These are phyloP conservation scores for Yponomeuta malinellus DNA, from an alignment of 2,888 invertebrate genomes.

Conservation along the genomic window DNA sequence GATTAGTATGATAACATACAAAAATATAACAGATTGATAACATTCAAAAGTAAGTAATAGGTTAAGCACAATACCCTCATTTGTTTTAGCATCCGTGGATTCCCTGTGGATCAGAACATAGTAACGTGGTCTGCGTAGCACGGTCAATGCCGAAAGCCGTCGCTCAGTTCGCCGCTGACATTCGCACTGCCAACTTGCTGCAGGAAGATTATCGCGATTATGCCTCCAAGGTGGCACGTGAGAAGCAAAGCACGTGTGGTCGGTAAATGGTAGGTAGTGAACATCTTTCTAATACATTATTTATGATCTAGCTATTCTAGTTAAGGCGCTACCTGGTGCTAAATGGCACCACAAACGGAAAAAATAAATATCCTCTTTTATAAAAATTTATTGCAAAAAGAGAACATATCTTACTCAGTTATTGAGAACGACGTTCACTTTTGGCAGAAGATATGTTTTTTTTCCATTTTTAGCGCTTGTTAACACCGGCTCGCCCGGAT, in stretches of 20 bases:
- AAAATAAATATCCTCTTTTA: not conserved
- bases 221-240: not conserved
- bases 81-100: not conserved
- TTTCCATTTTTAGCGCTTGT: no score
- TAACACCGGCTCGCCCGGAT: no score
- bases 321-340: not conserved
- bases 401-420: no score
- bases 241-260: constrained; percentile 3
- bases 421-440: no score
- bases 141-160: not conserved
- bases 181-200: not conserved
- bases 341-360: not conserved
- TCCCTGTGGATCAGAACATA: not conserved
- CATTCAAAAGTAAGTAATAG: not conserved
- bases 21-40: not conserved
- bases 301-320: not conserved
- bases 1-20: not conserved
- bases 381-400: no score
- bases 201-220: not conserved
- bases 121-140: not conserved
- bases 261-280: not conserved
- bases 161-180: not conserved
- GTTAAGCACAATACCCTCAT: not conserved
- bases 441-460: no score
- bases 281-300: not conserved